phyloP scores from a whole-genome alignment of 2,888 invertebrate species.

The Lymantria dispar region DNA sequence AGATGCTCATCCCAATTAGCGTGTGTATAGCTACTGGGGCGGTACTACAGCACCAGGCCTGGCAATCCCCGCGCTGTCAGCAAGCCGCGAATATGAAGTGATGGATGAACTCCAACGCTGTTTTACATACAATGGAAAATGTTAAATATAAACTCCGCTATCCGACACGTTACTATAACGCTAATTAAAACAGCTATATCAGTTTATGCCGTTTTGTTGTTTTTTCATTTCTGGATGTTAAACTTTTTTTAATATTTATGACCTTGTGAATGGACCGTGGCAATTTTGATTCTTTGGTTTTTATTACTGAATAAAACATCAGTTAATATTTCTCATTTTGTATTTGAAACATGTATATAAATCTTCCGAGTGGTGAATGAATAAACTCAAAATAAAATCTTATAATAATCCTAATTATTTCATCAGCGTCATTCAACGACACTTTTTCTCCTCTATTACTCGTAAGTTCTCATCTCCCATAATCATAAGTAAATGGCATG shows the following conservation, averaged over 20 bases:
- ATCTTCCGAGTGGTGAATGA: neutral
- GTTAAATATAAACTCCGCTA: conserved; percentile 55
- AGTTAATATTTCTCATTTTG: conserved; percentile 8
- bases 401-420: too few species aligned
- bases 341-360: neutral
- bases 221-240: conserved; percentile 54
- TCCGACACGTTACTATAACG: conserved; percentile 68
- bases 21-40: conserved; percentile 51
- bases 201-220: conserved; percentile 65
- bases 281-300: conserved; percentile 30
- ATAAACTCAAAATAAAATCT: neutral
- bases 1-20: conserved; percentile 54
- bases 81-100: conserved; percentile 75
- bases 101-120: conserved; percentile 69
- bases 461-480: too few species aligned
- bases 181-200: conserved; percentile 74
- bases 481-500: too few species aligned
- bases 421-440: too few species aligned
- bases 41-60: conserved; percentile 35
- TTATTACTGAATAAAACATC: conserved; percentile 14
- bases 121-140: conserved; percentile 79
- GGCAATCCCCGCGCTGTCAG: conserved; percentile 49
- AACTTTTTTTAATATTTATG: conserved; percentile 52
- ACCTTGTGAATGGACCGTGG: conserved; percentile 43
- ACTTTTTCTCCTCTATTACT: too few species aligned